Percentiles rank a stretch among this genome's conserved stretches.
Conservation (phyloP, 2,113 vertebrate species). For the Marmota monax region DNA sequence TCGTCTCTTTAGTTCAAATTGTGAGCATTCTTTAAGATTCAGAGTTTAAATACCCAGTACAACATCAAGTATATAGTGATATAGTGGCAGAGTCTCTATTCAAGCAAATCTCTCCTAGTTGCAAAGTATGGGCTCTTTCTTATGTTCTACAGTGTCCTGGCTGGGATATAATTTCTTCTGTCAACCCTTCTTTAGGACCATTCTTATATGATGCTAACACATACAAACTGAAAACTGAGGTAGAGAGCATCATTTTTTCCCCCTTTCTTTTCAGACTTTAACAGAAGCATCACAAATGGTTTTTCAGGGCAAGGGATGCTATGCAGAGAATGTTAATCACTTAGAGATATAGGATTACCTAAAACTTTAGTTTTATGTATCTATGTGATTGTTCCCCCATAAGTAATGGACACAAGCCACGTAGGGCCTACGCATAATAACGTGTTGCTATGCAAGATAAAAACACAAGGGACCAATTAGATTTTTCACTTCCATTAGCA, state of each 20-base stretch:
- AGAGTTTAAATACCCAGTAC: background rate
- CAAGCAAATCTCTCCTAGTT: background rate
- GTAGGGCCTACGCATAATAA: conserved; percentile 42
- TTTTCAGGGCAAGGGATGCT: background rate
- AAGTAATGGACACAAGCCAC: background rate
- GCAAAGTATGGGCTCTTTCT: background rate
- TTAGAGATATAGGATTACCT: background rate
- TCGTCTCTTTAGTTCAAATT: background rate
- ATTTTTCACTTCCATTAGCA: conserved; percentile 84
- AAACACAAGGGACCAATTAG: conserved; percentile 82
- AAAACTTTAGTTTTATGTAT: conserved; percentile 17
- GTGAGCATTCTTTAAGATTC: background rate
- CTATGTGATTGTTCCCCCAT: conserved; percentile 49
- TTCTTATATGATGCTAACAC: background rate
- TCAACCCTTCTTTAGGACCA: background rate
- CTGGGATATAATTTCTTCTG: background rate
- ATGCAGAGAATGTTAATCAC: background rate
- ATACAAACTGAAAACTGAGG: background rate
- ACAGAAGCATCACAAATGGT: background rate
- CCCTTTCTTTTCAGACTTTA: background rate
- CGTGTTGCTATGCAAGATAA: conserved; percentile 63
- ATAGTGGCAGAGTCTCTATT: background rate
- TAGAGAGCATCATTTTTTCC: background rate
- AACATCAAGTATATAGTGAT: background rate
- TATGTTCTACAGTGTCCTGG: background rate